Base-by-base conservation (phyloP, 2,113 vertebrate species). In the Aspiorhynchus laticeps region DNA sequence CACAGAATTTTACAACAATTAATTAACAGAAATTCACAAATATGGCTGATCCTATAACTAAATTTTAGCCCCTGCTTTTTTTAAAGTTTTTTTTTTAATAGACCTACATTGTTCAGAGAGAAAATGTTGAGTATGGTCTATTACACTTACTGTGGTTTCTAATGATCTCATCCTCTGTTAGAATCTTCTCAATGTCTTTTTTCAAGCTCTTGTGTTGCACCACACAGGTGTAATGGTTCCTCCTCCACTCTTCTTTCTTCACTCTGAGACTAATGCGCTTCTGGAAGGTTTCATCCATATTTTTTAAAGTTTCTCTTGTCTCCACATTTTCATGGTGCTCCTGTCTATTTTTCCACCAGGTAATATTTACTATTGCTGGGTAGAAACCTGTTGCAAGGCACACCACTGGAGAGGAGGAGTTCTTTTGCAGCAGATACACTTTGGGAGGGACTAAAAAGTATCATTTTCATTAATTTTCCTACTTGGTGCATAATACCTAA, bases 381-480 rank as follows among this genome's bases (percentile, higher is more conserved):
- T 88, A 93, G 89, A 94, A 94, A n/a, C 88, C 88, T 0, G 91
- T 92, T 83, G 84, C 89, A 0, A 80, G 90, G 80, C 93, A 94
- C 79, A 85, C 53, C 15, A 92, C 89, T 87, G 86, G 5, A 83
- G 89, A 73, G 86, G 88, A 85, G 63, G 80, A 10, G 75, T 38
- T 59, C 89, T 87, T 46, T 73, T 86, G 87, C 31, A 79, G 19
- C 26, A 88, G 74, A 85, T 26, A 79, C 26, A 89, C 76, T 28
- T 82, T 46, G 43, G 77, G 81, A 12, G 2, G 26, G 31, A 80
- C 86, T 87, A 63, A 53, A 38, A 73, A 38, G 21, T 8, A 59
- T 24, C 2, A 59, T 8, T 65, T 61, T 46, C 8, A 43, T 15
- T 5, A n/a, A 38, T 46, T 31, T 12, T 65, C 1, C 61, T 65